phyloP scores from a whole-genome alignment of 2,113 vertebrate species.

The Carollia perspicillata region DNA sequence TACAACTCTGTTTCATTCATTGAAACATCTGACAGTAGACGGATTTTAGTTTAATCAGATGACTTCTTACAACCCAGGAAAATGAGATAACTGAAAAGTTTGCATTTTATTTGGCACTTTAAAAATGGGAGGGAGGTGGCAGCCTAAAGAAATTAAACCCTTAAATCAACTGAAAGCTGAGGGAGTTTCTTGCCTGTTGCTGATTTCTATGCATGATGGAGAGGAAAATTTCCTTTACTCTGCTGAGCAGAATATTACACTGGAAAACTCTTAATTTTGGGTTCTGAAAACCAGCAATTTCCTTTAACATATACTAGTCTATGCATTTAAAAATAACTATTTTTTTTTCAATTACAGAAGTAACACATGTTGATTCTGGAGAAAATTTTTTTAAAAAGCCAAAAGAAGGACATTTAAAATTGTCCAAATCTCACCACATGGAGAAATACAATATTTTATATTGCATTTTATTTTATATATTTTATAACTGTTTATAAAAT shows the following conservation, averaged over 20 bases:
- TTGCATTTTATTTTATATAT: too few species aligned
- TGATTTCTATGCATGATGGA: slow-evolving; percentile 51
- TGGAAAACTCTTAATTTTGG: slow-evolving; percentile 77
- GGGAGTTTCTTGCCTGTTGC: slow-evolving; percentile 44
- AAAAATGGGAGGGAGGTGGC: neutral
- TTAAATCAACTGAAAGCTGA: neutral
- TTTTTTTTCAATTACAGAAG: slow-evolving; percentile 37
- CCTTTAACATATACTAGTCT: slow-evolving; percentile 51
- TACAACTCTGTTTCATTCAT: neutral
- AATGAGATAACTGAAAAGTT: slow-evolving; percentile 3
- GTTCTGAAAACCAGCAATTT: slow-evolving; percentile 80
- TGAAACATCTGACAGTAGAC: neutral
- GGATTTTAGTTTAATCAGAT: slow-evolving; percentile 4
- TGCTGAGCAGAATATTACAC: slow-evolving; percentile 46
- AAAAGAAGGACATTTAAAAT: neutral
- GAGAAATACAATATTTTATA: neutral
- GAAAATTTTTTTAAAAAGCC: neutral
- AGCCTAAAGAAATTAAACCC: neutral
- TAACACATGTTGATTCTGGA: neutral
- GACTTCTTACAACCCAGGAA: neutral
- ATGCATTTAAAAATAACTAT: neutral
- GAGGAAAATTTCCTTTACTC: slow-evolving; percentile 65
- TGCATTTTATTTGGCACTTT: slow-evolving; percentile 1
- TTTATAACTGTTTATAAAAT: too few species aligned
- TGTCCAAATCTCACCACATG: neutral